Conservation (phyloP, 2,888 invertebrate species). For the Apeira syringaria region DNA sequence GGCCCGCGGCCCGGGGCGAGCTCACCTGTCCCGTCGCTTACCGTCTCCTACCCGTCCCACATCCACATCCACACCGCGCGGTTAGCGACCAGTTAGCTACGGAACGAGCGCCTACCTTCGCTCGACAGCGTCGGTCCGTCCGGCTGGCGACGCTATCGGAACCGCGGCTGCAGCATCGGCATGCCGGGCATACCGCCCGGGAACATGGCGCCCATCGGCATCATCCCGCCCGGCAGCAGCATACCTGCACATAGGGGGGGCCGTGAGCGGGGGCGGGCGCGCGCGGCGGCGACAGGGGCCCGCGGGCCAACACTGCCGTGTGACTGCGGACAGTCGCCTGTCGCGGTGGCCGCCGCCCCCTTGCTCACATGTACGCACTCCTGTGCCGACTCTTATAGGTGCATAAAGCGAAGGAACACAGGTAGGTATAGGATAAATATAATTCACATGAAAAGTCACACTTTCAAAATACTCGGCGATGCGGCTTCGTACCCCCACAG, state of each 20-base stretch:
- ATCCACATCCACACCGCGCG: constrained; percentile 33
- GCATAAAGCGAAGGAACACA: constrained; percentile 74
- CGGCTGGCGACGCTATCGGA: constrained; percentile 88
- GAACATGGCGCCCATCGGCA: constrained; percentile 79
- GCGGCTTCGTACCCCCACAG: constrained; percentile 27
- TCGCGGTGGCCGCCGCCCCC: constrained; percentile 11
- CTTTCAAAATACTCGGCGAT: constrained; percentile 70
- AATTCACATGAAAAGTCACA: constrained; percentile 76
- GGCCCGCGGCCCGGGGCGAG: constrained; percentile 39
- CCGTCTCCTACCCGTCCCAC: constrained; percentile 44
- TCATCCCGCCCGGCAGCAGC: constrained; percentile 79
- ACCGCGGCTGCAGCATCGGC: constrained; percentile 92
- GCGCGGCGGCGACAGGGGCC: constrained; percentile 44
- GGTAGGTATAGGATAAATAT: constrained; percentile 57
- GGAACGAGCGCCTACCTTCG: constrained; percentile 55
- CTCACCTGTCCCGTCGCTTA: constrained; percentile 51
- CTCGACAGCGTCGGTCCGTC: constrained; percentile 39
- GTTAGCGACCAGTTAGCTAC: not conserved
- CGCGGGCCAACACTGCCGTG: constrained; percentile 57
- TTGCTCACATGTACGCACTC: constrained; percentile 5
- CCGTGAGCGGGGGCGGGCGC: constrained; percentile 34
- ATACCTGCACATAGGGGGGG: constrained; percentile 63
- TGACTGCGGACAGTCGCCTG: constrained; percentile 69
- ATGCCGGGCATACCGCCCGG: constrained; percentile 73
- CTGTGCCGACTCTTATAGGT: constrained; percentile 30